These are phyloP conservation scores for Mesembrinibis cayennensis DNA, from an alignment of 2,113 vertebrate species.

Conservation along the genomic window DNA sequence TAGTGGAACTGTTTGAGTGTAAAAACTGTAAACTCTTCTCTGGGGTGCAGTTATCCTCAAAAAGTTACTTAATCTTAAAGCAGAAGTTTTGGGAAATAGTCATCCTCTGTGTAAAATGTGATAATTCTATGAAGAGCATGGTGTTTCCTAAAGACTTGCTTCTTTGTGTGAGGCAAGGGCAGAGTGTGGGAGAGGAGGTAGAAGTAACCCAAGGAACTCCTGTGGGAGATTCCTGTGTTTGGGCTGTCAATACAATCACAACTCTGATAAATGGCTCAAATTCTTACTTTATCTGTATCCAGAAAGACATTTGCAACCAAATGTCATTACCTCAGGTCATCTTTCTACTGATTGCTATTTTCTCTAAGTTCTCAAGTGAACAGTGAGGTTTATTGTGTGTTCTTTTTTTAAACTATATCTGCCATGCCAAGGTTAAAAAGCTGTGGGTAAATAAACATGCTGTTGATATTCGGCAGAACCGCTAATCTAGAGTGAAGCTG, in stretches of 20 bases:
- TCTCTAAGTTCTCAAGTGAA: constrained; percentile 40
- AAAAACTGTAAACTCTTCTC: not conserved
- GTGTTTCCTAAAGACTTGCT: not conserved
- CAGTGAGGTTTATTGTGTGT: constrained; percentile 1
- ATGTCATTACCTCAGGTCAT: constrained; percentile 26
- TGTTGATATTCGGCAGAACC: constrained; percentile 4
- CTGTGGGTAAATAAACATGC: constrained; percentile 43
- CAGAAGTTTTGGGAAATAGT: not conserved
- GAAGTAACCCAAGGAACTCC: not conserved
- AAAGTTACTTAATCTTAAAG: not conserved
- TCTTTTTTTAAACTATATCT: constrained; percentile 33
- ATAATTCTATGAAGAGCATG: not conserved
- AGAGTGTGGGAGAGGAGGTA: not conserved
- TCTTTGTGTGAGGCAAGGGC: not conserved
- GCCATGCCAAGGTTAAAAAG: constrained; percentile 44
- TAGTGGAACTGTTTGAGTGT: not conserved
- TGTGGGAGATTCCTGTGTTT: not conserved
- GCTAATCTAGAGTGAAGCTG: constrained; percentile 24
- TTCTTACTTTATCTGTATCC: constrained; percentile 43
- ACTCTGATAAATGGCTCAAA: constrained; percentile 1
- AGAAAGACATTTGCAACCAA: not conserved
- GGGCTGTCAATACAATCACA: not conserved
- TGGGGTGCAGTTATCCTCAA: not conserved
- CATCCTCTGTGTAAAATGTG: not conserved
- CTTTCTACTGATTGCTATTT: constrained; percentile 17